These are phyloP conservation scores for Acanthornis magna DNA, from an alignment of 2,797 vertebrate genomes.

Conservation along the genomic window DNA sequence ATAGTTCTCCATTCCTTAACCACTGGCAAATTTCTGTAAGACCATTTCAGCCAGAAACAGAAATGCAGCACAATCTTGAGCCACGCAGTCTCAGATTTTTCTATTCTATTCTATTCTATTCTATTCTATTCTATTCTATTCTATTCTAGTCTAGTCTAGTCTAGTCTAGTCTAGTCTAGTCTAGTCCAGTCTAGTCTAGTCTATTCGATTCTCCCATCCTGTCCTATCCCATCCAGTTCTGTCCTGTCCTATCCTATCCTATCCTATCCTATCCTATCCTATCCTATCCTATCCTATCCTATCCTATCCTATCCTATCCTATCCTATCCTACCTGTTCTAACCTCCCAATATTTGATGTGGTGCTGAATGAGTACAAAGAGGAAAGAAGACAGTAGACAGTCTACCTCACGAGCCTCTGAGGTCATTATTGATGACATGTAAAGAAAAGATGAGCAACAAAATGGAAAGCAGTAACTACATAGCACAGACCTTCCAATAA, in stretches of 20 bases:
- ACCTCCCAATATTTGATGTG: neutral
- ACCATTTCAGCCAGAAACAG: neutral
- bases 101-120: no score
- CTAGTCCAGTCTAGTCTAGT: no score
- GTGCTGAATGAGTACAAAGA: neutral
- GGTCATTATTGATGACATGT: neutral
- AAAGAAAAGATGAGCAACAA: neutral
- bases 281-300: neutral
- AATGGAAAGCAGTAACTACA: neutral
- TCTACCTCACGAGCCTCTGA: accelerated
- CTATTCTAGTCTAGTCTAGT: no score
- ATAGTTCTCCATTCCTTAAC: neutral
- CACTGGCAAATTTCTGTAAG: neutral
- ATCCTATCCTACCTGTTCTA: neutral
- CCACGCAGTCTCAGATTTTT: neutral
- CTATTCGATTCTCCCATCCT: no score
- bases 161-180: no score
- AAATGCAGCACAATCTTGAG: neutral
- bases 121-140: no score
- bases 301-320: neutral
- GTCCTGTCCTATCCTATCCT: no score
- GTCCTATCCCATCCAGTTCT: no score
- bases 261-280: no score
- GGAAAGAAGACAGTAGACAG: neutral
- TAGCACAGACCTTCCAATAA: neutral